A percentile compares a stretch with the other conserved stretches of the same genome.
These are phyloP conservation scores for Colius striatus DNA, from an alignment of 2,113 vertebrate species.

Conservation along the genomic window DNA sequence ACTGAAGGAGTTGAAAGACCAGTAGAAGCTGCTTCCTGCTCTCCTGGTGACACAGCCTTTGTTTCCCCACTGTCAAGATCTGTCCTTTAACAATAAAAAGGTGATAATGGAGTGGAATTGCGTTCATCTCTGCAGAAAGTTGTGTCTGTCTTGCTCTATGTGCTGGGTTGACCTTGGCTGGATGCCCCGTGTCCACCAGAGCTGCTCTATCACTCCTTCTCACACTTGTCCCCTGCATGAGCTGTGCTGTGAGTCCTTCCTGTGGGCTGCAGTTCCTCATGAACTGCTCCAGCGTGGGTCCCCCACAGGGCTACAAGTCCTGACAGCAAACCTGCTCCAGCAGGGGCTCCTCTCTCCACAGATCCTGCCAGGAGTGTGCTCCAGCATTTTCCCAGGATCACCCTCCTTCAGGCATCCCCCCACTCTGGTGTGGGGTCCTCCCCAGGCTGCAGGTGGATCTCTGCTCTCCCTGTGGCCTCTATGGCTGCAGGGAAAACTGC, in stretches of 20 bases:
- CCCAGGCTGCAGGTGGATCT: not conserved
- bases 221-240: not conserved
- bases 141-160: not conserved
- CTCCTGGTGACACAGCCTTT: not conserved
- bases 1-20: constrained; percentile 98
- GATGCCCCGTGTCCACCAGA: not conserved
- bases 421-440: not conserved
- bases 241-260: not conserved
- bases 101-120: not conserved
- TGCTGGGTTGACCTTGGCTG: not conserved
- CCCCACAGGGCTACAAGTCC: not conserved
- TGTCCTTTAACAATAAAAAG: constrained; percentile 57
- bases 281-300: not conserved
- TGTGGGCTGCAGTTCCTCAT: not conserved
- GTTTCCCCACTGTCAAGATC: not conserved
- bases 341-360: not conserved
- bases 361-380: not conserved
- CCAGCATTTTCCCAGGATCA: not conserved
- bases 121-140: not conserved
- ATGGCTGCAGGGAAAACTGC: not conserved
- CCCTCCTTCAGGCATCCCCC: not conserved
- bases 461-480: no score
- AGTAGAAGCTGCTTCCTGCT: constrained; percentile 78
- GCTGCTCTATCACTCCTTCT: not conserved
- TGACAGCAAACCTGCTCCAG: not conserved